Evolutionary conservation across 2,113 vertebrate genomes (phyloP).

Genomic region (Gracilinanus agilis): DNA sequence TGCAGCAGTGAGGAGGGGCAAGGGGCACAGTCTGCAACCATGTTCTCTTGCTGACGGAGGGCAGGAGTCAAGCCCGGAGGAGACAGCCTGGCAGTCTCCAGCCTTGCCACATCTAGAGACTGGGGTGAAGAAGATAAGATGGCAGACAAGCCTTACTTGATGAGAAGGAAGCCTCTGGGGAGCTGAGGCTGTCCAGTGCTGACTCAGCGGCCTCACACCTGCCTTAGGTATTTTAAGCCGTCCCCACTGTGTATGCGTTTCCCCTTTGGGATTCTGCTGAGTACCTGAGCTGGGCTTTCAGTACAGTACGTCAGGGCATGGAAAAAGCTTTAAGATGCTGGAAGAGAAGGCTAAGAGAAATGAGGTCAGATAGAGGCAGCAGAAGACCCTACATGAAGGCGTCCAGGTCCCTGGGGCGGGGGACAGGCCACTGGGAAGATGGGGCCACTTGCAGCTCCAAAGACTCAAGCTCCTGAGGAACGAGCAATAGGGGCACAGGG

Average conservation of each 20-base stretch:
- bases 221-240: conserved; percentile 17
- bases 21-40: not conserved
- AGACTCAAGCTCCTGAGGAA: not conserved
- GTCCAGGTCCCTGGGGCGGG: not conserved
- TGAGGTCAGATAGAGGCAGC: not conserved
- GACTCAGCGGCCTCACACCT: not conserved
- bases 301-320: not conserved
- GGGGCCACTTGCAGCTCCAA: not conserved
- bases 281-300: conserved; percentile 7
- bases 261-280: conserved; percentile 2
- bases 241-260: not conserved
- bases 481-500: not conserved
- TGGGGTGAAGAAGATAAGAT: not conserved
- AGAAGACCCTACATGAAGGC: not conserved
- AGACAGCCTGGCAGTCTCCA: not conserved
- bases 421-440: not conserved
- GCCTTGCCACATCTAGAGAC: not conserved
- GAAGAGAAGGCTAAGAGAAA: not conserved
- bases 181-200: not conserved
- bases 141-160: not conserved
- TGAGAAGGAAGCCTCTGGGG: not conserved
- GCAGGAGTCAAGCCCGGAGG: not conserved
- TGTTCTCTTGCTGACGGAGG: not conserved
- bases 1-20: not conserved
- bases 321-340: not conserved